A percentile compares a stretch with the other conserved stretches of the same genome.
phyloP scores from a whole-genome alignment of 2,113 vertebrate species.

The Gobiocypris rarus region DNA sequence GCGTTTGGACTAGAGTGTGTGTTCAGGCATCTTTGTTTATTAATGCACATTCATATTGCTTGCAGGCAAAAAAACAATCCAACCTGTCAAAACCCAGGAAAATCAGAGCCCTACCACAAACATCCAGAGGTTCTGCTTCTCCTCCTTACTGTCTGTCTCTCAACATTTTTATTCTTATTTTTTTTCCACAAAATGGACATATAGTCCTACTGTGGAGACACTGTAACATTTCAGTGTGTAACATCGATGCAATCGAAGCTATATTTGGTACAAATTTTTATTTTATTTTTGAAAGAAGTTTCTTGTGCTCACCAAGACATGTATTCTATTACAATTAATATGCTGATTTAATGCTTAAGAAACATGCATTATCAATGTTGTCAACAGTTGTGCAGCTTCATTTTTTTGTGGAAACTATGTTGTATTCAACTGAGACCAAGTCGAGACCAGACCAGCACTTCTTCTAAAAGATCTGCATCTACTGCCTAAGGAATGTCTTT shows the following conservation, averaged over 20 bases:
- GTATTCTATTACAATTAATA: too few species aligned
- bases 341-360: too few species aligned
- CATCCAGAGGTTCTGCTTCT: slow-evolving; percentile 21
- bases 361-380: too few species aligned
- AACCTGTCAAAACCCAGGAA: slow-evolving; percentile 51
- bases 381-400: not conserved
- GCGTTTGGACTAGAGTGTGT: not conserved
- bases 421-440: too few species aligned
- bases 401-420: not conserved
- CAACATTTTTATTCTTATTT: slow-evolving; percentile 16
- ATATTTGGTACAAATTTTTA: too few species aligned
- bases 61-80: slow-evolving; percentile 46
- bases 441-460: too few species aligned
- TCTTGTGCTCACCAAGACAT: too few species aligned
- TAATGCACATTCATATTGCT: slow-evolving; percentile 46
- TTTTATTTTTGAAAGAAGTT: too few species aligned
- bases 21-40: slow-evolving; percentile 50
- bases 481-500: too few species aligned
- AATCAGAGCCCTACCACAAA: slow-evolving; percentile 48
- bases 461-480: too few species aligned
- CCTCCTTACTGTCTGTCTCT: not conserved
- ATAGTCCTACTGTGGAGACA: not conserved
- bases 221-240: not conserved
- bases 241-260: too few species aligned
- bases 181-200: not conserved